Evolutionary conservation across 2,888 invertebrate species (phyloP).

Genomic region (Papilio gigon): DNA sequence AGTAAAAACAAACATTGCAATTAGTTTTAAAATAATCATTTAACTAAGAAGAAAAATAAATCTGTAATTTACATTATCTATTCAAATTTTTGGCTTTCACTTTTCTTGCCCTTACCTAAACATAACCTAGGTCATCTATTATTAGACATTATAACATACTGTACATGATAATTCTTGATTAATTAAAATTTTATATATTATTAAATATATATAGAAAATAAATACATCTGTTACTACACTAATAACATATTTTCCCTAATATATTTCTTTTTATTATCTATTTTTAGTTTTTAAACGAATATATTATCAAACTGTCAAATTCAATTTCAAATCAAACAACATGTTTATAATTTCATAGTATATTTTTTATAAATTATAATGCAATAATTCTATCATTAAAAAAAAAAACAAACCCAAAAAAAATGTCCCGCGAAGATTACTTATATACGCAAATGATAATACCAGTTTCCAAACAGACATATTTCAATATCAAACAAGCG

Average conservation of each 20-base stretch:
- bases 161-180: background rate
- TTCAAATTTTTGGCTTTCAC: background rate
- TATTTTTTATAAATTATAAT: background rate
- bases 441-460: conserved; percentile 67
- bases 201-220: background rate
- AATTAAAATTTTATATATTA: background rate
- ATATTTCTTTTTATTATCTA: background rate
- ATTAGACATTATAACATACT: background rate
- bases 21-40: background rate
- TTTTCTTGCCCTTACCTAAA: background rate
- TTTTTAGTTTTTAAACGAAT: background rate
- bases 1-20: background rate
- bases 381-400: background rate
- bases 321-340: background rate
- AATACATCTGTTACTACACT: too few species aligned
- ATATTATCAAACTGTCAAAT: background rate
- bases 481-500: conserved; percentile 69
- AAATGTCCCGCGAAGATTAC: conserved; percentile 53
- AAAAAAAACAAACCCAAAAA: conserved; percentile 28
- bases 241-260: too few species aligned
- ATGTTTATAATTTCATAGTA: background rate
- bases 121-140: background rate
- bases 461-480: conserved; percentile 67
- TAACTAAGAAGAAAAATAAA: background rate
- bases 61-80: background rate